Evolutionary conservation across 2,888 invertebrate species (phyloP), one percentile per base, ranked within the genome.

Genomic region (Drosophila flavopinicola): DNA sequence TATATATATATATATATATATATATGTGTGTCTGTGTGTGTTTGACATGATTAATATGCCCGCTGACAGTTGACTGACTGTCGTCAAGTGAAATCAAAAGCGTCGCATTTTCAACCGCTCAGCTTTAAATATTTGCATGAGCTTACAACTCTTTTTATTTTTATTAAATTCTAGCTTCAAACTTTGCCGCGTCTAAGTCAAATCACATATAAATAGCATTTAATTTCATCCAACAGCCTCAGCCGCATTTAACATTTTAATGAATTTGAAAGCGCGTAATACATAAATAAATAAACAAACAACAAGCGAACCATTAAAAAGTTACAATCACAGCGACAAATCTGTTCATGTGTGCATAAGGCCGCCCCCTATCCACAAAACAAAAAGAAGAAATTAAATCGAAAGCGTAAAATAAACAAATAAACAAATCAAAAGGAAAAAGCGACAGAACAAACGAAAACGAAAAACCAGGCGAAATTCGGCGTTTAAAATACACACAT

Each of bases 31-130:
- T 41, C 47, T 53, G 45, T 66, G 59, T 60, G 60, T 57, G 56
- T 61, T 57, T 88, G 88, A 88, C 88, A 88, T 89, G 88, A 89
- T 88, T 88, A 88, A 89, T 89, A 74, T 72, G 65, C 71, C 75
- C 84, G 88, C 86, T 89, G 88, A 88, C 88, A 87, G 85, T 82
- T 76, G 83, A 84, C 87, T 85, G 83, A 85, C 78, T 85, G 65
- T 77, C 78, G 73, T 84, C 85, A 80, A 80, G 78, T 86, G 82
- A 80, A 80, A 80, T 84, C 86, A 84, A 84, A 80, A 84, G 80
- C 84, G 69, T 47, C 41, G 56, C 48, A 38, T 52, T 63, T 44
- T 48, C 20, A 17, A 23, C 42, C 10, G 57, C 45, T 6, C 29
- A 48, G 69, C 63, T 68, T 74, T 68, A 68, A 72, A 30, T 54